Base-by-base conservation (phyloP, 2,113 vertebrate species). In the Siniperca chuatsi region DNA sequence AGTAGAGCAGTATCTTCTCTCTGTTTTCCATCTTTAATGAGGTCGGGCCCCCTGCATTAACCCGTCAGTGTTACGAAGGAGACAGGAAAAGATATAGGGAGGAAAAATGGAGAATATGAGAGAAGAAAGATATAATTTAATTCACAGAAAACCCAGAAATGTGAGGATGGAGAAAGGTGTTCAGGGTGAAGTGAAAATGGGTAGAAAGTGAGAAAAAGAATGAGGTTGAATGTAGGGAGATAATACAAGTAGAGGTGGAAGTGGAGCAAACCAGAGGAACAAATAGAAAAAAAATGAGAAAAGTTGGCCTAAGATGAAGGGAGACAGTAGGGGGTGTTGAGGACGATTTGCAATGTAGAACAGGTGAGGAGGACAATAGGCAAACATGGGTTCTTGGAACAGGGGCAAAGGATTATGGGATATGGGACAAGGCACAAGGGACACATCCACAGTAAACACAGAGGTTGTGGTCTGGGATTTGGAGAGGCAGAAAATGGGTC, bases 381-480 rank as follows among this genome's bases (percentile, higher is more conserved):
- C 58, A 37, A 86, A 91, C 89, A 90, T 46, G 81, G 85, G 73
- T 79, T 89, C 84, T 91, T 93, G 91, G 88, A 93, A 92, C 52
- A 78, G 83, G 83, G 82, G 90, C 88, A 89, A 87, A 92, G 94
- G 93, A 94, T 94, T 95, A 92, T 89, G 86, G 91, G 90, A 94
- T 92, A 88, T 93, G 78, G 94, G 87, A 93, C 92, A 87, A 88
- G 94, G 73, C 90, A 85, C 90, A 71, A 50, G 93, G 85, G 94
- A 92, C 76, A 42, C 77, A 81, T 89, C 74, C 74, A 54, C 81
- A 87, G 87, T 93, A 93, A 93, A 95, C 89, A 89, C 68, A 84
- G 79, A 52, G 83, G 87, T 83, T 88, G 82, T 78, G 82, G 89
- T 87, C 67, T 84, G 91, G 90, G 92, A 92, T 77, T 76, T 78